phyloP scores from a whole-genome alignment of 2,888 invertebrate species.

The Diabrotica balteata region DNA sequence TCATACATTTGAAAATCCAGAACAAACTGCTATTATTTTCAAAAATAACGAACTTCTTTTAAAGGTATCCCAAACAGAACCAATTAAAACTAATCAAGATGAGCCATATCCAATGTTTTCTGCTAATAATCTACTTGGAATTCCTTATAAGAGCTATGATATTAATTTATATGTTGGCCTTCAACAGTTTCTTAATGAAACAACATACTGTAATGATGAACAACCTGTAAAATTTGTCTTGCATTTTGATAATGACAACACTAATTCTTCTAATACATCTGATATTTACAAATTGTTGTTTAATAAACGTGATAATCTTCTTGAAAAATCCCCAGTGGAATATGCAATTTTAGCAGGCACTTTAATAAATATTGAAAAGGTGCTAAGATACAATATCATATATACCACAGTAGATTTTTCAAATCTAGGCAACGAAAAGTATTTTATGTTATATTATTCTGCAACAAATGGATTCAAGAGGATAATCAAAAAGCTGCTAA shows the following conservation, averaged over 20 bases:
- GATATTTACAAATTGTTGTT: neutral
- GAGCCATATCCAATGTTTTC: neutral
- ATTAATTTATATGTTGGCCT: neutral
- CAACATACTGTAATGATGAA: neutral
- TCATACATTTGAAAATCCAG: neutral
- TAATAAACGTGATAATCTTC: neutral
- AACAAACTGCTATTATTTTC: neutral
- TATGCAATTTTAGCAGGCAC: neutral
- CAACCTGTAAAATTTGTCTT: neutral
- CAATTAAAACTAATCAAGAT: neutral
- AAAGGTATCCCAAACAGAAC: neutral
- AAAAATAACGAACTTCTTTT: neutral
- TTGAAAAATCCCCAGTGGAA: neutral
- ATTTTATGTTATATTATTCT: slow-evolving; percentile 17
- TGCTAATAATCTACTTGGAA: neutral
- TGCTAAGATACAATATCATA: neutral
- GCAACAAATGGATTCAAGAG: slow-evolving; percentile 19
- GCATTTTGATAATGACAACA: neutral
- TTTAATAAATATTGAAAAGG: neutral
- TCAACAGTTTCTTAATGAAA: neutral
- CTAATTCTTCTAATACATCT: neutral
- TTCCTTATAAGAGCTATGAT: too few relatives aligned
- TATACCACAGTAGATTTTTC: neutral
- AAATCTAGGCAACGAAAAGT: neutral
- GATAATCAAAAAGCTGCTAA: slow-evolving; percentile 10